Evolutionary conservation across 2,797 vertebrate genomes (phyloP), one percentile per base, ranked within the genome.

Genomic region (Vespertilio murinus): DNA sequence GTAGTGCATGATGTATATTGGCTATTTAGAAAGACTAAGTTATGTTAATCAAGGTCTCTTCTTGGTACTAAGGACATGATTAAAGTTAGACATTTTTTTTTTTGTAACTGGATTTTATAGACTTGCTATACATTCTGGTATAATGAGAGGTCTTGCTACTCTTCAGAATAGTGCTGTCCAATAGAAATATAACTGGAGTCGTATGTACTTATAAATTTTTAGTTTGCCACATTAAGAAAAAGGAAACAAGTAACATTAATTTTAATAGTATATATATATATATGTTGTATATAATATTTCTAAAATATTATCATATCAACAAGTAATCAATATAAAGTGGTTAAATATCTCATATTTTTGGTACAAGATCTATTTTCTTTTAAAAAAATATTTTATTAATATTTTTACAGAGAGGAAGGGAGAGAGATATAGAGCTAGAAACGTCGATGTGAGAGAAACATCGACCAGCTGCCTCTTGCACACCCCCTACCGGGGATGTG

Each of bases 91-190:
- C 5, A 28, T 47, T 25, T 88, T 95, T 75, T 91, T 94, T 88
- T 95, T 75, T 91, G 92, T 18, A 81, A 56, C 69, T 94, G 30
- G 25, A 84, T 75, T 93, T 93, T 90, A 56, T 54, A 82, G 54
- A 81, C 64, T 28, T 81, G 18, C 52, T 65, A 4, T 59, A 79
- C 10, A 59, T 85, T 93, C 23, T 65, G 20, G 12, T 81, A 5
- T 73, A 65, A 59, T 56, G 42, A 90, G 42, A 90, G 54, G 67
- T 90, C 1, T 82, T 65, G 75, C 71, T 94, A 38, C 4, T 54
- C 13, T 16, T 80, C 67, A 87, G 25, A 88, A 23, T 56, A 35
- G 28, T 59, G 18, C 25, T 92, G 16, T 70, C 25, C 54, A 71
- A 28, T 45, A 90, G 35, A 95, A 90, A 71, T 71, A 47, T 35